Base-by-base conservation (phyloP, 1,140 invertebrate species). In the Lordiphosa mommai region DNA sequence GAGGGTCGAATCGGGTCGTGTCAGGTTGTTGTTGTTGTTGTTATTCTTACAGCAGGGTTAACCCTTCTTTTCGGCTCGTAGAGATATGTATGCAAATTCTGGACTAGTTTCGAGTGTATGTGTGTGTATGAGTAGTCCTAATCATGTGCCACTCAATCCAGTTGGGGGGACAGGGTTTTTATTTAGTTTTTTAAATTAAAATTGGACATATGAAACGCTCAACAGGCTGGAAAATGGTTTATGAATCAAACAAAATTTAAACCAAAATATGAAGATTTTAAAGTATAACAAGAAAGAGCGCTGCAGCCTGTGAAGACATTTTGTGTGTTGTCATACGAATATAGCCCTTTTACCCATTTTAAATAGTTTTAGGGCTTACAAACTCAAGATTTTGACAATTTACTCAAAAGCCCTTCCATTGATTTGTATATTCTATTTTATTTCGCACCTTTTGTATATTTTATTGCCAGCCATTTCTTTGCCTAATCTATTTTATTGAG, bases 41-140 rank as follows among this genome's bases (percentile, higher is more conserved):
- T 58, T 61, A 36, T 40, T 43, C 29, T 46, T 69, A 63, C 17
- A 49, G 44, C 36, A 49, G 47, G 51, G 43, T 37, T 69, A 66
- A 44, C 53, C 50, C 44, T 56, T 53, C 16, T 44, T 36, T 55
- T 32, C 41, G 7, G 17, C 56, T 48, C 55, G 38, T 63, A 67
- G 56, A 80, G 65, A 76, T 80, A 80, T 71, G 60, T 60, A 80
- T 80, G 76, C 76, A 80, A 80, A 80, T 82, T 71, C 46, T 44
- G 76, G 30, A 38, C 76, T 58, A 82, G 60, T 38, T 65, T 47
- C 52, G 30, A 38, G 50, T 49, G 12, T 51, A n/a, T n/a, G n/a
- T 37, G 53, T 50, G 33, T 37, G 37, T 41, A 55, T 61, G 65
- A 80, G 65, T 58, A 38, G 60, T 56, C 65, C 63, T 79, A 65